These are phyloP conservation scores for Drosophila cyrtoloma DNA, from an alignment of 2,888 invertebrate species.

Conservation along the genomic window DNA sequence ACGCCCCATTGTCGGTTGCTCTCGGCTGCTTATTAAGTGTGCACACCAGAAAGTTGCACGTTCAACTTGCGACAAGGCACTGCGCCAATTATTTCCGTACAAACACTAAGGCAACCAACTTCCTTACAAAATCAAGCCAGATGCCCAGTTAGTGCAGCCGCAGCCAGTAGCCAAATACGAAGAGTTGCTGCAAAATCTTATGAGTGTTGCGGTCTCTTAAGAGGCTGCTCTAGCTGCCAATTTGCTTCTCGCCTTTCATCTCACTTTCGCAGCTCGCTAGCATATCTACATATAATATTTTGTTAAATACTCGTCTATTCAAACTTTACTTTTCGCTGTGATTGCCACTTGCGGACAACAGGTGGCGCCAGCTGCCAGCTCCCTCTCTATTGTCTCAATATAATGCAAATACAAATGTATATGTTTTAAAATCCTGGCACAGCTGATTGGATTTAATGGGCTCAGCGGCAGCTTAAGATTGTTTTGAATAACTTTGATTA, in stretches of 20 bases:
- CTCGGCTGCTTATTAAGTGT: conserved; percentile 25
- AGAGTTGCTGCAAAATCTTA: not conserved
- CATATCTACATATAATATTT: not conserved
- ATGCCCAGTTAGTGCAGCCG: conserved; percentile 2
- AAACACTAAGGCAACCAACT: conserved; percentile 15
- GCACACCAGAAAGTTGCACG: conserved; percentile 49
- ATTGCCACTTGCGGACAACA: conserved; percentile 6
- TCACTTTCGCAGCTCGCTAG: not conserved
- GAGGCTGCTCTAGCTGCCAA: not conserved
- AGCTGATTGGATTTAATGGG: conserved; percentile 22
- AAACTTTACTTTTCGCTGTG: not conserved
- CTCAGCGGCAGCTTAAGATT: conserved; percentile 29
- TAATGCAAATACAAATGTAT: not conserved
- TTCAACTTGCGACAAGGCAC: conserved; percentile 48
- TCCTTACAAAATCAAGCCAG: conserved; percentile 13
- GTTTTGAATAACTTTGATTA: conserved; percentile 31
- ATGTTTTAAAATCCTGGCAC: conserved; percentile 2
- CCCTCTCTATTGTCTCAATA: not conserved
- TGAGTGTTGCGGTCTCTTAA: not conserved
- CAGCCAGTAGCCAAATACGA: not conserved
- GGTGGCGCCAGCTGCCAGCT: conserved; percentile 10
- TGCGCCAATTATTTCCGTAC: conserved; percentile 42
- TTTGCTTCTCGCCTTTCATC: not conserved
- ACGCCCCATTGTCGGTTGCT: conserved; percentile 56
- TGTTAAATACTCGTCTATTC: not conserved